Evolutionary conservation across 2,888 invertebrate genomes (phyloP), one percentile per base, ranked within the genome.

Genomic region (Drosophila pegasa): DNA sequence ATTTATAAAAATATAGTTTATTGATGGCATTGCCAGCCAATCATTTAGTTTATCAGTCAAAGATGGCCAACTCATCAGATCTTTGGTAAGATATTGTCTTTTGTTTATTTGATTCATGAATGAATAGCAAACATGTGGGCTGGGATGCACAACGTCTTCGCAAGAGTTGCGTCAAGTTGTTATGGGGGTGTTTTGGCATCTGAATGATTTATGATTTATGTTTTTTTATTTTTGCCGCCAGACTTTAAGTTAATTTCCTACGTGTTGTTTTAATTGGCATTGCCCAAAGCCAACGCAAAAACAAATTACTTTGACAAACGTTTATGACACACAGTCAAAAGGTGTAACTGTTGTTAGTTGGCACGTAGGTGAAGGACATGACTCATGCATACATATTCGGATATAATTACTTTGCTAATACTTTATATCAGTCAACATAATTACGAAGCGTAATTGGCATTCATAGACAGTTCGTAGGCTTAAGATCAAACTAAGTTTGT

Each of bases 321-420:
- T 52, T 55, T 68, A 52, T 75, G 54, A 73, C 65, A 70, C 20
- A 41, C 43, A 69, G 33, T 59, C 29, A 59, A 72, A 33, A 71
- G 77, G 78, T 77, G 74, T 58, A 71, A 71, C 72, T 40, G 37
- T 57, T 70, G 48, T 50, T 25, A 31, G 27, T 12, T 48, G 38
- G 40, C 61, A 80, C 80, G 77, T 77, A 71, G 66, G 72, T 81
- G 81, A 72, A 71, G 63, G 51, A 58, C 61, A 73, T 87, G 87
- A 83, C 50, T 74, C 78, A 77, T 62, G 10, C 8, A 25, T 18
- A 3, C 25, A 37, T 43, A 51, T 2, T 41, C 22, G 7, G 3
- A 25, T 18, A 45, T 29, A 8, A 40, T 3, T 12, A 45, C 27
- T 33, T 22, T 27, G 45, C 35, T 10, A 7, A 37, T 35, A 35